phyloP scores from a whole-genome alignment of 1,140 invertebrate genomes.

The Drosophila insularis region DNA sequence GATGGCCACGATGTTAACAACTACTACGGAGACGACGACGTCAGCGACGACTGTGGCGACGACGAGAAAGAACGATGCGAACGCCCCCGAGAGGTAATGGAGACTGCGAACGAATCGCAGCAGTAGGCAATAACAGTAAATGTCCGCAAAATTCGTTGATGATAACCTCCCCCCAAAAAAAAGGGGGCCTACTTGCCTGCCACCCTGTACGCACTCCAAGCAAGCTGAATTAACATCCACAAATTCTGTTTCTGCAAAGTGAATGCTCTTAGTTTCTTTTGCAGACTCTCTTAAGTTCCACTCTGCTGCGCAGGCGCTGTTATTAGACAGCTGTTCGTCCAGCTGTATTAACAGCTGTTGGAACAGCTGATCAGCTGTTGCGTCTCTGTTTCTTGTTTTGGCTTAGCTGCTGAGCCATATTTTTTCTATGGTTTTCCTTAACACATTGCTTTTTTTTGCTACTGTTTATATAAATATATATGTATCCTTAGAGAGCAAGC shows the following conservation, averaged over 20 bases:
- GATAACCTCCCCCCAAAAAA: not conserved
- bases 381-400: conserved; percentile 58
- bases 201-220: not conserved
- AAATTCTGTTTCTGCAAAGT: conserved; percentile 28
- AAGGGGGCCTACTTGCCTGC: not conserved
- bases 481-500: conserved; percentile 10
- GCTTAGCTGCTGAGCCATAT: conserved; percentile 17
- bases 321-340: conserved; percentile 27
- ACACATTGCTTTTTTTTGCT: not conserved
- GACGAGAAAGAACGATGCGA: conserved; percentile 35
- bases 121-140: conserved; percentile 24
- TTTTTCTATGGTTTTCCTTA: not conserved
- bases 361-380: conserved; percentile 47
- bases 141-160: conserved; percentile 29
- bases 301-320: conserved; percentile 53
- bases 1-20: not conserved
- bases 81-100: conserved; percentile 51
- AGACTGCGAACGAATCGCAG: conserved; percentile 50
- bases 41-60: not conserved
- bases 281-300: conserved; percentile 32
- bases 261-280: conserved; percentile 34
- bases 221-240: conserved; percentile 12
- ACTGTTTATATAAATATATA: conserved; percentile 10
- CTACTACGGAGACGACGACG: not conserved
- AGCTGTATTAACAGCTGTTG: conserved; percentile 40